A percentile compares a stretch with the other conserved stretches of the same genome.
phyloP scores from a whole-genome alignment of 37 sponge, comb jelly and placozoan species.

The Eunapius fragilis region DNA sequence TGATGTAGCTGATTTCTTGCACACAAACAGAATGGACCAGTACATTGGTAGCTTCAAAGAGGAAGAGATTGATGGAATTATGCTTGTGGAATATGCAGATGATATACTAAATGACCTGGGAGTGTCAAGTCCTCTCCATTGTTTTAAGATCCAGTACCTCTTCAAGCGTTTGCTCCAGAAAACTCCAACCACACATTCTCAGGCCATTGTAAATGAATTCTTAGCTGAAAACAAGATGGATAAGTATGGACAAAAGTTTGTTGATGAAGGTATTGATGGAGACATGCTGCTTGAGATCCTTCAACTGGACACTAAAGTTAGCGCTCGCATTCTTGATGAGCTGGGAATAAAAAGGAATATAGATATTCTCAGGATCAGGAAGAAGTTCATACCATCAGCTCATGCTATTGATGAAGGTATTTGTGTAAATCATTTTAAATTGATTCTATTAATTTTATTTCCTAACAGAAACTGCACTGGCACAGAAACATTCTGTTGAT shows the following conservation, averaged over 20 bases:
- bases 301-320: background rate
- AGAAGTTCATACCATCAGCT: background rate
- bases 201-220: constrained; percentile 29
- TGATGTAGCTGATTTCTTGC: constrained; percentile 53
- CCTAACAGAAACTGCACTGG: too few species aligned
- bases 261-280: constrained; percentile 51
- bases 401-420: too few species aligned
- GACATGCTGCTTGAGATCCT: constrained; percentile 36
- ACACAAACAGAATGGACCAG: constrained; percentile 30
- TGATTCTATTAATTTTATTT: too few species aligned
- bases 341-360: background rate
- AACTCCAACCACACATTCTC: constrained; percentile 11
- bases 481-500: too few species aligned
- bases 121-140: constrained; percentile 29
- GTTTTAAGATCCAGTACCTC: constrained; percentile 25
- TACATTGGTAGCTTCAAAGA: constrained; percentile 25
- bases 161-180: constrained; percentile 22
- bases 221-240: constrained; percentile 30
- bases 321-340: background rate
- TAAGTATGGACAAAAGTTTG: constrained; percentile 30
- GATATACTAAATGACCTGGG: constrained; percentile 45
- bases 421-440: too few species aligned
- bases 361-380: background rate
- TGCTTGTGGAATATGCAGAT: constrained; percentile 40
- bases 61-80: constrained; percentile 54